These are phyloP conservation scores for Torymus auratus DNA, from an alignment of 2,888 invertebrate genomes.

Conservation along the genomic window DNA sequence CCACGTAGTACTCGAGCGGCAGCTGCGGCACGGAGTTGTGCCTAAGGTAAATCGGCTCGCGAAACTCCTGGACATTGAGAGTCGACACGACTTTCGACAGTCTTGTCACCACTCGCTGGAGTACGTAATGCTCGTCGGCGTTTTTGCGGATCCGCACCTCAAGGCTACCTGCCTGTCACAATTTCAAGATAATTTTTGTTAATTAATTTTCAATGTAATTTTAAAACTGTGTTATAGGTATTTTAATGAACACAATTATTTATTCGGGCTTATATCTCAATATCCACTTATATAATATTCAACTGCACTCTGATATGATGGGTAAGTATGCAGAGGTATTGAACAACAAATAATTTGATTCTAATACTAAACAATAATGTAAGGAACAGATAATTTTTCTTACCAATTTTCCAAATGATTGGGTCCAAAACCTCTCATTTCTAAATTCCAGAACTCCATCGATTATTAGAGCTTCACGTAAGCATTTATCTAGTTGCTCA, in stretches of 20 bases:
- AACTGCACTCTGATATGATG: too few relatives aligned
- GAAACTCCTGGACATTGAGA: conserved; percentile 79
- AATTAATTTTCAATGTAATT: too few relatives aligned
- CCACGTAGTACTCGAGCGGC: conserved; percentile 65
- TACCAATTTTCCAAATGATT: conserved; percentile 81
- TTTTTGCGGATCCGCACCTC: conserved; percentile 80
- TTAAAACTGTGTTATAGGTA: too few relatives aligned
- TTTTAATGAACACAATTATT: too few relatives aligned
- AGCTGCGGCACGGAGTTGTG: not conserved
- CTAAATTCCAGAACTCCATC: conserved; percentile 82
- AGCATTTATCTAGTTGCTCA: conserved; percentile 80
- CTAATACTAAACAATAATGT: too few relatives aligned
- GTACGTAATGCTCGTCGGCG: conserved; percentile 81
- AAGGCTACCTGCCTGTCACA: conserved; percentile 78
- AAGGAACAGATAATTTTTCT: conserved; percentile 44
- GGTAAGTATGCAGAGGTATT: too few relatives aligned
- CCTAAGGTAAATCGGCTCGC: conserved; percentile 46
- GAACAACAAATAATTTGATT: too few relatives aligned
- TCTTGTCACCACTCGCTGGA: conserved; percentile 80
- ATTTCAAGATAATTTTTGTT: not conserved
- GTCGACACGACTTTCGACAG: conserved; percentile 79
- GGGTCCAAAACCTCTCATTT: conserved; percentile 82
- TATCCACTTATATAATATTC: too few relatives aligned
- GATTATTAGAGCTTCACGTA: conserved; percentile 80
- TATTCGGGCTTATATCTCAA: too few relatives aligned